Conservation (phyloP, 1,140 invertebrate genomes). For the Psix sp. region DNA sequence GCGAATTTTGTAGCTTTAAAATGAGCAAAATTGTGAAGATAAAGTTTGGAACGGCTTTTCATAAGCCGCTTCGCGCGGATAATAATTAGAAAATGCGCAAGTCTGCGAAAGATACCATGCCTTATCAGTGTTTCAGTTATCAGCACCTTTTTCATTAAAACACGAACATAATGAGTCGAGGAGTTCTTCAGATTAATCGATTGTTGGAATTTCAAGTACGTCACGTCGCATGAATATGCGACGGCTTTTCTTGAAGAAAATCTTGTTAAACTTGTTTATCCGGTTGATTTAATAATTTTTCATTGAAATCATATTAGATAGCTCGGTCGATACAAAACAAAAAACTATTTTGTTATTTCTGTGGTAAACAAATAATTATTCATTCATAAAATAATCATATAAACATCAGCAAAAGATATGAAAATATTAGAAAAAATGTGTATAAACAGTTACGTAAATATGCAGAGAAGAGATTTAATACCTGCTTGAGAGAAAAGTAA, state of each 20-base stretch:
- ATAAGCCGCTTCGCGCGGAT: background rate
- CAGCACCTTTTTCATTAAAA: slow-evolving; percentile 16
- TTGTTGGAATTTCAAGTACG: slow-evolving; percentile 10
- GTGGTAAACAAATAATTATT: too few species aligned
- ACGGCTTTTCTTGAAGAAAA: background rate
- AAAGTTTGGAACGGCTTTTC: too few species aligned
- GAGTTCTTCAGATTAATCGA: slow-evolving; percentile 16
- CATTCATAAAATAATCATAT: too few species aligned
- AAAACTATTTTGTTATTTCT: too few species aligned
- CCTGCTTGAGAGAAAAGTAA: slow-evolving; percentile 17
- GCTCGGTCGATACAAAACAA: too few species aligned
- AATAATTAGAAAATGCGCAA: background rate
- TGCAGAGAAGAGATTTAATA: slow-evolving; percentile 9
- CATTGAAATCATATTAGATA: too few species aligned
- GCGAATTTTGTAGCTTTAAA: background rate
- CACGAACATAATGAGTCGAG: background rate
- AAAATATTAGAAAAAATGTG: background rate
- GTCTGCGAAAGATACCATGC: background rate
- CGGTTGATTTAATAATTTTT: background rate
- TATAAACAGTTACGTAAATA: background rate
- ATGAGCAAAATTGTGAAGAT: too few species aligned
- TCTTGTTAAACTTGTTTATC: slow-evolving; percentile 1
- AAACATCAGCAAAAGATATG: too few species aligned
- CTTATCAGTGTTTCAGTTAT: slow-evolving; percentile 11
- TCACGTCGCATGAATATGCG: slow-evolving; percentile 4